Evolutionary conservation across 2,797 vertebrate species (phyloP).

Genomic region (Megaceryle alcyon): DNA sequence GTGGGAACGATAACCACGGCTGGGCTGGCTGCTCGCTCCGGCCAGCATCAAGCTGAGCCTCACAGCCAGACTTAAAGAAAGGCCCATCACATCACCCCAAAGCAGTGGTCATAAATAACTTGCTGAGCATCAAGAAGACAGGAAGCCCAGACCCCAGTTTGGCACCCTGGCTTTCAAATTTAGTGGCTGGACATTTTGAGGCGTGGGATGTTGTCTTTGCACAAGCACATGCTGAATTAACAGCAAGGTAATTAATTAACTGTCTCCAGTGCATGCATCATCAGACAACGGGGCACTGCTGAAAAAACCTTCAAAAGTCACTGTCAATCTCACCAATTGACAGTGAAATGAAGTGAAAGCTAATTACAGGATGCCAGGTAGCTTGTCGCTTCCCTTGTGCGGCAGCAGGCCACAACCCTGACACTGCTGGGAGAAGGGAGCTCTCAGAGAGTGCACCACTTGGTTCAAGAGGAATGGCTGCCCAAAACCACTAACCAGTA

Average conservation of each 20-base stretch:
- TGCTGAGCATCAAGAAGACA: slow-evolving; percentile 18
- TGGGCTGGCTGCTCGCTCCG: not conserved
- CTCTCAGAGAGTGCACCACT: not conserved
- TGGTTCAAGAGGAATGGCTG: not conserved
- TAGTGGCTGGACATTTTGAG: not conserved
- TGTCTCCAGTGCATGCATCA: not conserved
- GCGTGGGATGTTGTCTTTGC: not conserved
- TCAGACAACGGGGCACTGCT: not conserved
- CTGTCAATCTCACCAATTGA: not conserved
- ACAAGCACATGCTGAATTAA: not conserved
- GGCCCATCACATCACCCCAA: not conserved
- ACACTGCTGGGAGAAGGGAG: not conserved
- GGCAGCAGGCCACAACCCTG: not conserved
- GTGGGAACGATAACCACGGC: not conserved
- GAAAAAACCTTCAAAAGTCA: not conserved
- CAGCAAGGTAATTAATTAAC: not conserved
- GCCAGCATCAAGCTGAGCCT: slow-evolving; percentile 10
- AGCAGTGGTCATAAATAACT: not conserved
- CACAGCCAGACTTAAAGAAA: not conserved
- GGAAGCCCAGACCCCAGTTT: not conserved
- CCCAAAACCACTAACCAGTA: slow-evolving; percentile 47
- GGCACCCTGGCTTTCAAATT: slow-evolving; percentile 21
- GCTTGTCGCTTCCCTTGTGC: not conserved
- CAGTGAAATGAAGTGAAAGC: slow-evolving; percentile 19
- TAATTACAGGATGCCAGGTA: not conserved